Base-by-base conservation (phyloP, 2,888 invertebrate genomes). In the Spodoptera picta region DNA sequence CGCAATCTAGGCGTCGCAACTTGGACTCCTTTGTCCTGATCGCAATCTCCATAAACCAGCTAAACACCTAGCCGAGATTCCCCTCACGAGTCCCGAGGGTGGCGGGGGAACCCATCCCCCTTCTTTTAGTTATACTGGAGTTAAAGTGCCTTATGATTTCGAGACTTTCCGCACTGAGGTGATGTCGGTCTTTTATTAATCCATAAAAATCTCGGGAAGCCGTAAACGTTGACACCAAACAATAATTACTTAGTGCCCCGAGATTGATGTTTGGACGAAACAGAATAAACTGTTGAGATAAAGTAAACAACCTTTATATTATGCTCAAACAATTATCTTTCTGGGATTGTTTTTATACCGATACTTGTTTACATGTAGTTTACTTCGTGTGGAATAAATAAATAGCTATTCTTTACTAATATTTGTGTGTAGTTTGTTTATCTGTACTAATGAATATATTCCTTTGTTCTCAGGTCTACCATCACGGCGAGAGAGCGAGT, bases 401-500 rank as follows among this genome's bases (percentile, higher is more conserved):
- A n/a, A 36, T 36, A 36, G 36, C 36, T 36, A 36, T 36, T 36
- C 36, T 36, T 36, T 36, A 36, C 7, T 36, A 36, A 36, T 36
- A 36, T 36, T 7, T 36, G 36, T 36, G 36, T 36, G 9, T 36
- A 36, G 6, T 36, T 36, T 36, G 36, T 36, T 36, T 46, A 19
- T 12, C 11, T 44, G 19, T 61, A 47, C 23, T 69, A 47, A 73
- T 61, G n/a, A 27, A 36, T 10, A 41, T 42, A 24, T 75, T 75
- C 74, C 43, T 81, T 89, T 89, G 87, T 86, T 79, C 65, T 3
- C 89, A 94, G 94, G 89, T 81, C 94, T 93, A 62, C 92, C 95
- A 80, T 92, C 95, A 54, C 93, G 95, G 80, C 87, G 95, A 83
- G 88, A 95, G 87, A 90, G 95, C 89, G 95, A 96, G 92, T 95